phyloP scores from a whole-genome alignment of 2,888 invertebrate genomes.

The Parapristionchus giblindavisi region DNA sequence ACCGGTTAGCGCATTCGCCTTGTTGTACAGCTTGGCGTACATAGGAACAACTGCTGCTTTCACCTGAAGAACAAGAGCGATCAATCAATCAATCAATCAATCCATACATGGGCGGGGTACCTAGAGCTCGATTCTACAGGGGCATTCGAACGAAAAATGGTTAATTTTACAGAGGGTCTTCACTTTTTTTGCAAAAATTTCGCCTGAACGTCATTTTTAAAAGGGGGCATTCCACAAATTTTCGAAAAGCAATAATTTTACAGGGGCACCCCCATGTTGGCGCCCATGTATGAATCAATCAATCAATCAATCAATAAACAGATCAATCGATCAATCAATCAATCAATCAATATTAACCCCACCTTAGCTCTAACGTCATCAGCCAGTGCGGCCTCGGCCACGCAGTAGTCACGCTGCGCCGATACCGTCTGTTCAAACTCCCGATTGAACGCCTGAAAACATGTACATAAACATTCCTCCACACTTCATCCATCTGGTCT shows the following conservation, averaged over 20 bases:
- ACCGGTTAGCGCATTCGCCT: constrained; percentile 37
- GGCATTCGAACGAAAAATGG: background rate
- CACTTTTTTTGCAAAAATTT: no score
- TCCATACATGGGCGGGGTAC: background rate
- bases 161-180: background rate
- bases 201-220: no score
- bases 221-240: no score
- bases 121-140: background rate
- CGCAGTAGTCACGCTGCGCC: constrained; percentile 61
- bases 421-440: constrained; percentile 63
- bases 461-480: no score
- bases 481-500: no score
- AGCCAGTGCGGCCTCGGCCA: constrained; percentile 58
- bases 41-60: constrained; percentile 35
- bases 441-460: constrained; percentile 58
- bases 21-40: constrained; percentile 34
- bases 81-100: background rate
- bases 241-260: no score
- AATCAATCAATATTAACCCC: no score
- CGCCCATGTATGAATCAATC: no score
- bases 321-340: no score
- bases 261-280: no score
- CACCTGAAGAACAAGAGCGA: constrained; percentile 11
- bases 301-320: no score
- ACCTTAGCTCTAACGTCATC: constrained; percentile 52